These are phyloP conservation scores for Ligdia adustata DNA, from an alignment of 2,888 invertebrate genomes.

Conservation along the genomic window DNA sequence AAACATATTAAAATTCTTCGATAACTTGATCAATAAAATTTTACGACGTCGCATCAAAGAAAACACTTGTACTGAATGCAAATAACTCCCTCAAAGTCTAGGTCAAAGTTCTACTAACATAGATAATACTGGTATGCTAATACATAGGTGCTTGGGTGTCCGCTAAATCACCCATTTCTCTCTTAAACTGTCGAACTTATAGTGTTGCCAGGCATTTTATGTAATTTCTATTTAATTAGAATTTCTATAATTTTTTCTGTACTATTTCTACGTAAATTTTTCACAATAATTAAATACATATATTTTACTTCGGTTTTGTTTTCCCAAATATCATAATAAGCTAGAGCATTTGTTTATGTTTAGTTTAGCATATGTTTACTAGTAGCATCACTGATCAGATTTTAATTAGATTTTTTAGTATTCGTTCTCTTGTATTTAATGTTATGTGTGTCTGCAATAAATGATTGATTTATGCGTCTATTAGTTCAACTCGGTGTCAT, in stretches of 20 bases:
- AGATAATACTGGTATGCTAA: conserved; percentile 23
- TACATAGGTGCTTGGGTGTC: background rate
- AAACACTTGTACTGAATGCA: conserved; percentile 9
- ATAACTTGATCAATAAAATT: conserved; percentile 1
- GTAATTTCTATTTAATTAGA: no score
- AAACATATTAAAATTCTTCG: background rate
- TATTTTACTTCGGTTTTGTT: no score
- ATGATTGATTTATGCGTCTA: no score
- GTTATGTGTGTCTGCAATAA: no score
- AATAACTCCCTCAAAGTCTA: conserved; percentile 23
- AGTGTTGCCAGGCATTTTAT: conserved; percentile 1
- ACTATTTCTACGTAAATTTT: no score
- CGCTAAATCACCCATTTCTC: conserved; percentile 24
- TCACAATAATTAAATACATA: no score
- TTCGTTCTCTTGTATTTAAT: no score
- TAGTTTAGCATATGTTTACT: no score
- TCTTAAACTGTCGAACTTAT: conserved; percentile 7
- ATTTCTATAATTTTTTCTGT: no score
- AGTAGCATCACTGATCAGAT: conserved; percentile 7
- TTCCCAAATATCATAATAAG: no score
- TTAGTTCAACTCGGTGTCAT: conserved; percentile 13
- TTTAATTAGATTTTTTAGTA: no score
- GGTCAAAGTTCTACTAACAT: conserved; percentile 21
- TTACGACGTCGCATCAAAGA: conserved; percentile 5
- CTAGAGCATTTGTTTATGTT: no score